Conservation (phyloP, 2,888 invertebrate species). For the Stenichneumon culpator region DNA sequence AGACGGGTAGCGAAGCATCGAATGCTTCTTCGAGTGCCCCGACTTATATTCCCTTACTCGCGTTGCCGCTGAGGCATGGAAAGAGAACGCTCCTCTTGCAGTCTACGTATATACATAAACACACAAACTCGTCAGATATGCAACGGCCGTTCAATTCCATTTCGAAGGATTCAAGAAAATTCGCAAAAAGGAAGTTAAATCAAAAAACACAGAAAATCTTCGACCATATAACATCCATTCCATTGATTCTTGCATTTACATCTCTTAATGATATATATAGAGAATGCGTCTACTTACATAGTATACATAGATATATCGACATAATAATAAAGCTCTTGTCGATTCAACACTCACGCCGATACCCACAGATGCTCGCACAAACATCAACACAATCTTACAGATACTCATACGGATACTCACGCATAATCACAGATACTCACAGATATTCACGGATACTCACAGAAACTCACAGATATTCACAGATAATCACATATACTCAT, state of each 20-base stretch:
- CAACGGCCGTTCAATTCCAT: not conserved
- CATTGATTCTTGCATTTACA: not conserved
- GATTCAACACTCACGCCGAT: too few species aligned
- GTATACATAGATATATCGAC: too few species aligned
- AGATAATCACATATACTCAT: too few species aligned
- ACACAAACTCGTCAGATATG: not conserved
- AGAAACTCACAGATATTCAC: too few species aligned
- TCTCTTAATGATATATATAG: too few species aligned
- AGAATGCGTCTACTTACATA: too few species aligned
- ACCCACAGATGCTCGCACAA: too few species aligned
- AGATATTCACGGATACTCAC: too few species aligned
- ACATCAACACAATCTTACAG: too few species aligned
- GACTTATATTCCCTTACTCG: conserved; percentile 60
- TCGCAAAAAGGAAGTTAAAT: not conserved
- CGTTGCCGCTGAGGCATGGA: conserved; percentile 61
- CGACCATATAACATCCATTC: not conserved
- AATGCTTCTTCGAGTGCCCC: conserved; percentile 63
- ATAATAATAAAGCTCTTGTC: too few species aligned
- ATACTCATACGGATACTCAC: too few species aligned
- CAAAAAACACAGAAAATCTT: not conserved
- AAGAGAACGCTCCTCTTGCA: conserved; percentile 58
- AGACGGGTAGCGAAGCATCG: conserved; percentile 68
- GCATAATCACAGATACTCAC: too few species aligned
- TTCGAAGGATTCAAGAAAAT: not conserved
- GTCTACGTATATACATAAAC: conserved; percentile 50